Evolutionary conservation across 2,888 invertebrate genomes (phyloP).

Genomic region (Periphyllus acericola): DNA sequence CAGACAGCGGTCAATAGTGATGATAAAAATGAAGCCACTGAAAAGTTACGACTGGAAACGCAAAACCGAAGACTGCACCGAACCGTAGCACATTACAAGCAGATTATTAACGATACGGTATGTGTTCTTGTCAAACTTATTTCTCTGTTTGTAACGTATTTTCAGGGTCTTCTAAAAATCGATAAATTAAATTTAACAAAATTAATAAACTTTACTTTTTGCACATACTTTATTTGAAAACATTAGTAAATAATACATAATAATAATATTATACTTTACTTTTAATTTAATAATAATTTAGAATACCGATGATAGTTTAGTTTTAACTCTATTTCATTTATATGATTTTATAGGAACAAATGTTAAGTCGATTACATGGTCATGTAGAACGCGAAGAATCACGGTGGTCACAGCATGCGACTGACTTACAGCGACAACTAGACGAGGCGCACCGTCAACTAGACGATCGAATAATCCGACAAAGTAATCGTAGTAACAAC

Average conservation of each 20-base stretch:
- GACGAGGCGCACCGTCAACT: background rate
- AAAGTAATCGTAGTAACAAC: background rate
- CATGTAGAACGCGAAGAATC: constrained; percentile 24
- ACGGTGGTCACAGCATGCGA: background rate
- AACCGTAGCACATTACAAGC: background rate
- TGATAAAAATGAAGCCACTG: background rate
- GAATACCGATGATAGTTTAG: background rate
- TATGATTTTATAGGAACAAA: constrained; percentile 37
- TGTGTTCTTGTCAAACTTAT: background rate
- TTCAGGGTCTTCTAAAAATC: background rate
- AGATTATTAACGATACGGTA: constrained; percentile 36
- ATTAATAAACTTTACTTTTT: background rate
- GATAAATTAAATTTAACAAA: background rate
- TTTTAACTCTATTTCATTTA: background rate
- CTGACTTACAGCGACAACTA: constrained; percentile 7
- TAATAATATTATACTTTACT: background rate
- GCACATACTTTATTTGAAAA: background rate
- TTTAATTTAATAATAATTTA: background rate
- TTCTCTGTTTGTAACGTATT: background rate
- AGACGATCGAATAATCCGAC: background rate
- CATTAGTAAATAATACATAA: background rate
- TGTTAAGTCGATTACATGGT: constrained; percentile 8
- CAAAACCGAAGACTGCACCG: background rate
- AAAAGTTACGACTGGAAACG: background rate
- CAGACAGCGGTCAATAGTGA: background rate